Base-by-base conservation (phyloP, 2,888 invertebrate genomes). In the Hirtodrosophila trivittata region DNA sequence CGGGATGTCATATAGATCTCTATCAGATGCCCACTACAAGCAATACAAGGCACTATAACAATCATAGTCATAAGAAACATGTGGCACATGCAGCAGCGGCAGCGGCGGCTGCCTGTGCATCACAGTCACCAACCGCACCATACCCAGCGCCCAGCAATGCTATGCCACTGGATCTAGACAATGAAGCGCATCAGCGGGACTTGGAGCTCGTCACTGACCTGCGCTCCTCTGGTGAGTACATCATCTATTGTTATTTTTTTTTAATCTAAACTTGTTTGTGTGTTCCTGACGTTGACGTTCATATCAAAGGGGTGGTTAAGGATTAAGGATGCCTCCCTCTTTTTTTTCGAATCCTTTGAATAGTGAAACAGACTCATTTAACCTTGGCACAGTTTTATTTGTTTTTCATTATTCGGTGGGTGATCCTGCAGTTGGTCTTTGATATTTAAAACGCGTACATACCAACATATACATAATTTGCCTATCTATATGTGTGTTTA, bases 341-440 rank as follows among this genome's bases (percentile, higher is more conserved):
- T n/a, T n/a, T n/a, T n/a, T n/a, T n/a, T n/a, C n/a, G n/a, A 58
- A 43, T 80, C 77, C 83, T 74, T 76, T 60, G n/a, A n/a, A n/a
- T n/a, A 75, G 59, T 86, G 67, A 73, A 67, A 66, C 81, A 86
- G 67, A 86, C 86, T 65, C 68, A 45, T 77, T 74, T 45, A 77
- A 81, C 87, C 85, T 87, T 86, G 85, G 81, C 86, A 87, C 63
- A 66, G n/a, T n/a, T n/a, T n/a, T n/a, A n/a, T n/a, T n/a, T n/a
- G n/a, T n/a, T n/a, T n/a, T n/a, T n/a, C n/a, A n/a, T n/a, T n/a
- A n/a, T n/a, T n/a, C n/a, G n/a, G n/a, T n/a, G n/a, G n/a, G n/a
- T n/a, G n/a, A n/a, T n/a, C n/a, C n/a, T n/a, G n/a, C n/a, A n/a
- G n/a, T n/a, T n/a, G n/a, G n/a, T n/a, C n/a, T n/a, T n/a, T n/a